Conservation (phyloP, 1,140 invertebrate genomes). For the Leucophenga varia region DNA sequence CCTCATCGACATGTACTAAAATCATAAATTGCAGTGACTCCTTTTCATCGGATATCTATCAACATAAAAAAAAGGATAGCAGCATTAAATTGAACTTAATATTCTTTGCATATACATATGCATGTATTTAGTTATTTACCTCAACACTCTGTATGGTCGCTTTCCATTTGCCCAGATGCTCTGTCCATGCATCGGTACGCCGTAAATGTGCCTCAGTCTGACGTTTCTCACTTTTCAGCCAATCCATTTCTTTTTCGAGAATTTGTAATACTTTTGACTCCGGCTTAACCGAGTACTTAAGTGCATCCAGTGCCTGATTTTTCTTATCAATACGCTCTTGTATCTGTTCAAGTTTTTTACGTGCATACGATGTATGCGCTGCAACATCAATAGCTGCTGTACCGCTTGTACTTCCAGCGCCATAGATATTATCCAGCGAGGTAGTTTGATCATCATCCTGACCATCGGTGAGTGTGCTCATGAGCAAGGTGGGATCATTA, state of each 20-base stretch:
- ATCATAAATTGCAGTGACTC: slow-evolving; percentile 80
- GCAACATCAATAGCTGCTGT: slow-evolving; percentile 66
- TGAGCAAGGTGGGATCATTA: slow-evolving; percentile 48
- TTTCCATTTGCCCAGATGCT: slow-evolving; percentile 83
- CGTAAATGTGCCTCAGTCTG: slow-evolving; percentile 79
- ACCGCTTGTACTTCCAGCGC: slow-evolving; percentile 31
- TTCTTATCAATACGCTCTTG: slow-evolving; percentile 79
- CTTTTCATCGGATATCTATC: slow-evolving; percentile 72
- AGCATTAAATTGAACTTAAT: too few species aligned
- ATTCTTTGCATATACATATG: too few species aligned
- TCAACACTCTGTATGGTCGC: slow-evolving; percentile 80
- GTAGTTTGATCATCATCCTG: slow-evolving; percentile 48
- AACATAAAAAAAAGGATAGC: not conserved
- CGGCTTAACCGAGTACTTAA: slow-evolving; percentile 73
- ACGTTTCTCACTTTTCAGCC: slow-evolving; percentile 73
- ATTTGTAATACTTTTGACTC: slow-evolving; percentile 74
- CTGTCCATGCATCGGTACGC: slow-evolving; percentile 86
- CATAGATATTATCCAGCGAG: slow-evolving; percentile 30
- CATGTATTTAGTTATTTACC: too few species aligned
- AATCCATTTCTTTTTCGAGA: slow-evolving; percentile 80
- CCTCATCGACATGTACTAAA: slow-evolving; percentile 74
- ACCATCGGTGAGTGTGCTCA: slow-evolving; percentile 24
- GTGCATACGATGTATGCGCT: slow-evolving; percentile 81
- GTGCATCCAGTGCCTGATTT: slow-evolving; percentile 74
- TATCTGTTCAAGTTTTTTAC: slow-evolving; percentile 77